Percentiles rank a stretch among this genome's conserved stretches.
These are phyloP conservation scores for Diprion similis DNA, from an alignment of 1,140 invertebrate genomes.

Conservation along the genomic window DNA sequence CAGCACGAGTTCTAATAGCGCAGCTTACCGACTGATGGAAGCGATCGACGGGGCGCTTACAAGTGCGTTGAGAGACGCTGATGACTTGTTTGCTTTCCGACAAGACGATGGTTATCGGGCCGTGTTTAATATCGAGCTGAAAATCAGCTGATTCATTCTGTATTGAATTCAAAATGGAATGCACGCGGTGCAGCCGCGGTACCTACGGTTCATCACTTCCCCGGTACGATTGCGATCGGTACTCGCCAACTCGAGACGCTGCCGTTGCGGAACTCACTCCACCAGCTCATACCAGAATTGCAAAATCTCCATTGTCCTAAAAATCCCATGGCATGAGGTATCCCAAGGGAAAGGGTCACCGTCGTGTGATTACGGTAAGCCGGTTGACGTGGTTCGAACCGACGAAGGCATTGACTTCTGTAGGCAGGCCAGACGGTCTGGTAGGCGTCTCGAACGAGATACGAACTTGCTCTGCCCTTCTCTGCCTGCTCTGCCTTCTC, in stretches of 20 bases:
- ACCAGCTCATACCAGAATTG: too few relatives aligned
- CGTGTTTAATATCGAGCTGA: background rate
- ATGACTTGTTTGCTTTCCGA: constrained; percentile 7
- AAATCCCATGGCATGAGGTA: too few relatives aligned
- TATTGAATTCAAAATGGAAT: constrained; percentile 4
- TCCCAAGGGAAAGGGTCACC: too few relatives aligned
- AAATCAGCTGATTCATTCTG: constrained; percentile 5
- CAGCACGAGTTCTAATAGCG: too few relatives aligned
- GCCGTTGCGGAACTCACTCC: too few relatives aligned
- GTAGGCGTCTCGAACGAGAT: constrained; percentile 4
- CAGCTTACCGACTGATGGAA: too few relatives aligned
- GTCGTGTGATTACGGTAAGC: too few relatives aligned
- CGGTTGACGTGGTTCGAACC: background rate
- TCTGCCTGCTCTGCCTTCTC: too few relatives aligned
- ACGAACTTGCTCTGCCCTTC: background rate
- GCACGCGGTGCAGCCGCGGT: background rate
- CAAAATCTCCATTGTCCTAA: too few relatives aligned
- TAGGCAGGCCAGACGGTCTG: constrained; percentile 13
- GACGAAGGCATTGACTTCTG: constrained; percentile 9
- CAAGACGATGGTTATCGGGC: background rate
- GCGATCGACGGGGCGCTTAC: background rate
- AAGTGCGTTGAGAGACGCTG: background rate
- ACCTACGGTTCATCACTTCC: background rate
- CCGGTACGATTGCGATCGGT: background rate
- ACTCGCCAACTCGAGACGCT: too few relatives aligned